A percentile compares a stretch with the other conserved stretches of the same genome.
These are phyloP conservation scores for Rutilus rutilus DNA, from an alignment of 2,113 vertebrate species.

Conservation along the genomic window DNA sequence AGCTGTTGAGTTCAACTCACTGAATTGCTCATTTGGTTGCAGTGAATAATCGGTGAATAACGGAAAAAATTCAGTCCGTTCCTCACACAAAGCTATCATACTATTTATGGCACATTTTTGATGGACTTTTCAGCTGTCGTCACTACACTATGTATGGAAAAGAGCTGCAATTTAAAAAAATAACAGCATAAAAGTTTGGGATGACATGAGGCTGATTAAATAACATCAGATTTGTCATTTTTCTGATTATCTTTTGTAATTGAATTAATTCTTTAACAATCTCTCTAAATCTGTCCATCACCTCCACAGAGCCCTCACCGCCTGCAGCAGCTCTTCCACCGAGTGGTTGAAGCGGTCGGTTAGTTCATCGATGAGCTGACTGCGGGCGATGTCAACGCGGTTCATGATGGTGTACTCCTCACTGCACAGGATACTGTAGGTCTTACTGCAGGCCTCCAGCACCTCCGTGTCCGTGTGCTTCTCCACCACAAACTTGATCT, in stretches of 20 bases:
- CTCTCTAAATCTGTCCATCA: constrained; percentile 6
- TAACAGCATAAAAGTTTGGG: too few relatives aligned
- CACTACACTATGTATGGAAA: too few relatives aligned
- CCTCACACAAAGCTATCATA: too few relatives aligned
- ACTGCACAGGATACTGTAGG: constrained; percentile 96
- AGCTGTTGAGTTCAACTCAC: too few relatives aligned
- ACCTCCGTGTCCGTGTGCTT: constrained; percentile 96
- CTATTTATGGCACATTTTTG: too few relatives aligned
- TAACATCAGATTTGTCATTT: too few relatives aligned
- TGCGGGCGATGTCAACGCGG: constrained; percentile 94
- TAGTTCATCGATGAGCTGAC: constrained; percentile 96
- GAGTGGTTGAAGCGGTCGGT: constrained; percentile 93
- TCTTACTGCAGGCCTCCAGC: constrained; percentile 96
- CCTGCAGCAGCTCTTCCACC: constrained; percentile 93
- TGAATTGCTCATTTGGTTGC: too few relatives aligned
- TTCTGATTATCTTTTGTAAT: neutral
- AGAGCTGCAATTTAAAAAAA: too few relatives aligned
- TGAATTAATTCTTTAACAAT: neutral
- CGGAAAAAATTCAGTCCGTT: too few relatives aligned
- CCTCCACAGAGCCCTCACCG: constrained; percentile 73
- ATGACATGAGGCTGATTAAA: too few relatives aligned
- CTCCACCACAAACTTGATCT: constrained; percentile 96
- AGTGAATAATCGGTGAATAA: too few relatives aligned
- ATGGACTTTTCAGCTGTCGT: too few relatives aligned
- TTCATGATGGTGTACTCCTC: constrained; percentile 99